Evolutionary conservation across 2,797 vertebrate species (phyloP), one percentile per base, ranked within the genome.

Genomic region (Cyprinodon diabolis): DNA sequence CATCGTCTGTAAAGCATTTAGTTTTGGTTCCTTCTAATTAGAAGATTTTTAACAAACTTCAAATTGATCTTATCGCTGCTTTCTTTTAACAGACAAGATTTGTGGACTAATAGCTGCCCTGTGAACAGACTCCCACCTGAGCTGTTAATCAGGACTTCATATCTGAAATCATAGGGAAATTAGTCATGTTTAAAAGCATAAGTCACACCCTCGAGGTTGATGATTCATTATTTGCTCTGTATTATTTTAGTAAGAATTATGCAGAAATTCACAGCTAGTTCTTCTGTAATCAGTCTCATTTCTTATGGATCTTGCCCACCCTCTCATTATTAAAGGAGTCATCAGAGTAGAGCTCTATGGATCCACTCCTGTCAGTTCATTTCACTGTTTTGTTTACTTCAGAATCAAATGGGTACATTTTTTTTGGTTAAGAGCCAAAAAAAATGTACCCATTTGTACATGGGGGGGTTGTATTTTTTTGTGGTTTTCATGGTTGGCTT

Each of bases 241-340:
- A 35, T 48, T 68, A 66, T 66, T 69, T 68, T 72, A 45, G 35
- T 48, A 48, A 75, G 47, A 23, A 54, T 35, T 25, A 21, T 68
- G 40, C 69, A 6, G 56, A 72, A 82, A 77, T 77, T 40, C 51
- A 23, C 19, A 37, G 43, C 58, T 23, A 3, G 1, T 72, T 56
- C 69, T 49, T 23, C 63, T 72, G 25, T 45, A 56, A 74, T 75
- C 51, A 78, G 25, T 19, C 7, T 9, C 15, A 25, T 68, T 68
- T 75, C 14, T 66, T 45, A 25, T 60, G 30, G 54, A 70, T 23
- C 40, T 1, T 69, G 30, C 62, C 74, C 58, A 48, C 56, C 40
- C 69, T 77, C 25, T 25, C 73, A 75, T 47, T 47, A 17, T 66
- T 65, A 77, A 73, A 68, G 12, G 12, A 73, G 6, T 56, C 74